Evolutionary conservation across 1,140 invertebrate species (phyloP).

Genomic region (Zaprionus davidi): DNA sequence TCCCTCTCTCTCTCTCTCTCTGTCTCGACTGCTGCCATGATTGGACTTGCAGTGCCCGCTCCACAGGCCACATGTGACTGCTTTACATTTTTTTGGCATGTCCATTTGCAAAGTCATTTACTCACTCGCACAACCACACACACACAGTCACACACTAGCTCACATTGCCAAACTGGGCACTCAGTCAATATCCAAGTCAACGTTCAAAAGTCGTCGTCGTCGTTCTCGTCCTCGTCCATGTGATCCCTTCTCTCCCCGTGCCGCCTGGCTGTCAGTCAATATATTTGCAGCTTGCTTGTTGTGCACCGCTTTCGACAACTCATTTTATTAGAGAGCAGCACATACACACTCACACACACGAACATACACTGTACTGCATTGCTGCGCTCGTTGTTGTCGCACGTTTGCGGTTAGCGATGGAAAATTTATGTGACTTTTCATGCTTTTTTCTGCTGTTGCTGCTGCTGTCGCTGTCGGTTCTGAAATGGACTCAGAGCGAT

Average conservation of each 20-base stretch:
- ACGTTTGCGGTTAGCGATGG: conserved; percentile 71
- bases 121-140: conserved; percentile 43
- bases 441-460: conserved; percentile 12
- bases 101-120: conserved; percentile 82
- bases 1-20: background rate
- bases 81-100: conserved; percentile 82
- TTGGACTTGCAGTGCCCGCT: conserved; percentile 48
- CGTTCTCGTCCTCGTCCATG: conserved; percentile 11
- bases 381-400: conserved; percentile 59
- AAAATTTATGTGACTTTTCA: conserved; percentile 77
- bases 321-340: conserved; percentile 69
- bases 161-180: conserved; percentile 27
- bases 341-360: conserved; percentile 30
- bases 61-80: conserved; percentile 55
- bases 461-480: conserved; percentile 20
- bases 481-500: conserved; percentile 32
- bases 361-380: background rate
- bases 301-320: conserved; percentile 76
- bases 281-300: conserved; percentile 71
- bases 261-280: conserved; percentile 66
- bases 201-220: conserved; percentile 68
- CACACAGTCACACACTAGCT: conserved; percentile 2
- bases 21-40: conserved; percentile 40
- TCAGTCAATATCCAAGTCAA: conserved; percentile 79
- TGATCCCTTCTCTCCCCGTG: conserved; percentile 18